A percentile compares a stretch with the other conserved stretches of the same genome.
These are phyloP conservation scores for Parnassius orleans DNA, from an alignment of 2,888 invertebrate genomes.

Conservation along the genomic window DNA sequence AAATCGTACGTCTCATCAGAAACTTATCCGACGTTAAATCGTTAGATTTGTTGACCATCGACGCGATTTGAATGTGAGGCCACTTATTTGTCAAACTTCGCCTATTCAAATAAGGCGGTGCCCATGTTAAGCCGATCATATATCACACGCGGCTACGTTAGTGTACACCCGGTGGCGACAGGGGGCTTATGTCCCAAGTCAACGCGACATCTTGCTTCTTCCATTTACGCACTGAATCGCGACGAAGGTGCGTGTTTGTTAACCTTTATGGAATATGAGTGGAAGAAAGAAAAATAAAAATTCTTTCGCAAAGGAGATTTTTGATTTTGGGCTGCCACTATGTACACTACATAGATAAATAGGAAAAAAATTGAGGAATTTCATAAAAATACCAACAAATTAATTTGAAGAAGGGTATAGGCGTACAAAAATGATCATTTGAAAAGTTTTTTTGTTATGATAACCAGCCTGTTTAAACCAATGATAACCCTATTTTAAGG, in stretches of 20 bases:
- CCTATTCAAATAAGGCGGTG: conserved; percentile 23
- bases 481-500: too few species aligned
- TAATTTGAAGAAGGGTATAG: too few species aligned
- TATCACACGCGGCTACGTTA: conserved; percentile 32
- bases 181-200: conserved; percentile 34
- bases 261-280: conserved; percentile 11
- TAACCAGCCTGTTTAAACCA: too few species aligned
- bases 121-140: conserved; percentile 31
- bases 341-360: too few species aligned
- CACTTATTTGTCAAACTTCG: conserved; percentile 24
- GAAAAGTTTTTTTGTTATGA: too few species aligned
- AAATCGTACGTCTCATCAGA: not conserved
- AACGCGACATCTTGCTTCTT: conserved; percentile 46
- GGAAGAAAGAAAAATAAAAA: not conserved
- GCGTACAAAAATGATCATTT: too few species aligned
- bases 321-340: too few species aligned
- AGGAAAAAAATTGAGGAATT: too few species aligned
- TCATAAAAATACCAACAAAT: too few species aligned
- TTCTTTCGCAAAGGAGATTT: not conserved
- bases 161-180: conserved; percentile 31
- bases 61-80: conserved; percentile 14
- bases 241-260: conserved; percentile 37
- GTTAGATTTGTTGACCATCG: conserved; percentile 6
- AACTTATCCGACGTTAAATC: not conserved
- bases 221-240: conserved; percentile 58